Conservation (phyloP, 35 echinoderm and acorn worm genomes). For the Ophioderma brevispina region DNA sequence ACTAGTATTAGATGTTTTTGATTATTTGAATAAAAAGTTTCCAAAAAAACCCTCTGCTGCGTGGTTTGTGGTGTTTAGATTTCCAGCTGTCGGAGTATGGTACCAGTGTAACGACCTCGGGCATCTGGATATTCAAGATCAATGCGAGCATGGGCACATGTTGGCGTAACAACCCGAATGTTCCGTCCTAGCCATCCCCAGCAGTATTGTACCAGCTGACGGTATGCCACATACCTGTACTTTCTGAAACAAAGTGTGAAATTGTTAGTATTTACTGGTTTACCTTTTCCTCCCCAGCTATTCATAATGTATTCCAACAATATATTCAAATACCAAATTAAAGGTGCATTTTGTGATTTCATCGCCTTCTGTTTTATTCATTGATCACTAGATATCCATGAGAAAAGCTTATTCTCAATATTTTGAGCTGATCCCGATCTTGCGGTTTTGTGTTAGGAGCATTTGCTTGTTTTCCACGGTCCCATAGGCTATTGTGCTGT, state of each 20-base stretch:
- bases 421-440: too few species aligned
- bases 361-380: background rate
- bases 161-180: slow-evolving; percentile 25
- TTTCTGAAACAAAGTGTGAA: slow-evolving; percentile 1
- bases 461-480: too few species aligned
- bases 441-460: too few species aligned
- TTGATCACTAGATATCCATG: too few species aligned
- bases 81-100: background rate
- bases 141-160: slow-evolving; percentile 19
- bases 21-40: background rate
- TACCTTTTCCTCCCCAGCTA: background rate
- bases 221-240: slow-evolving; percentile 37
- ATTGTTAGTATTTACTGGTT: background rate
- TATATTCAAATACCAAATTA: background rate
- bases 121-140: background rate
- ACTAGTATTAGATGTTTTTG: too few species aligned
- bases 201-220: slow-evolving; percentile 42
- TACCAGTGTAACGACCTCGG: background rate
- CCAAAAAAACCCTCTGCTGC: background rate
- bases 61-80: background rate
- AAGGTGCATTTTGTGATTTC: too few species aligned
- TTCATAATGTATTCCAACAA: background rate
- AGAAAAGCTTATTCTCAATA: background rate
- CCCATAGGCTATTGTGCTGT: too few species aligned
- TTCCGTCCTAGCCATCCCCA: slow-evolving; percentile 40